Conservation (phyloP, 2,888 invertebrate genomes). For the Polylopha cassiicola region DNA sequence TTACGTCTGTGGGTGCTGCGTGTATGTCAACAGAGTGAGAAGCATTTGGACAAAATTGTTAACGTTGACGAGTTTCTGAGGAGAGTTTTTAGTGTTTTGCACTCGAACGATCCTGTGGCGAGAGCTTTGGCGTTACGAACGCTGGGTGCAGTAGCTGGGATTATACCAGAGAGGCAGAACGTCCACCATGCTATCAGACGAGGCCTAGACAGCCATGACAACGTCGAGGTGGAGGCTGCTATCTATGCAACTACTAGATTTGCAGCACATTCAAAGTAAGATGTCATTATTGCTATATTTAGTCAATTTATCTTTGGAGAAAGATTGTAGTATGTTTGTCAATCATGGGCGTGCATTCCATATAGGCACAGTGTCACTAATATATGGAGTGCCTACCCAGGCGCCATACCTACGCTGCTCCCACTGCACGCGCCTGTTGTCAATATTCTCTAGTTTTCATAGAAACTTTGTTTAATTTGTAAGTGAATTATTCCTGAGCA, state of each 20-base stretch:
- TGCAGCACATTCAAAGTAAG: constrained; percentile 94
- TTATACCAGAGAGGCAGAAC: constrained; percentile 95
- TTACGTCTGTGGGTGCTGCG: constrained; percentile 93
- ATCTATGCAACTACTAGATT: constrained; percentile 96
- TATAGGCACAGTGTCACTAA: no score
- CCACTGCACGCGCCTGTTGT: no score
- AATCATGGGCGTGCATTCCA: no score
- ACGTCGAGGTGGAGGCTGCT: constrained; percentile 96
- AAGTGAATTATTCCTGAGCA: no score
- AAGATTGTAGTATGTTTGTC: no score
- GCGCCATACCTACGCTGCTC: no score
- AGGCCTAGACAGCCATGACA: constrained; percentile 95
- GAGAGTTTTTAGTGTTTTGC: constrained; percentile 94
- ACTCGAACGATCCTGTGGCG: constrained; percentile 98
- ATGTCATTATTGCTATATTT: constrained; percentile 9
- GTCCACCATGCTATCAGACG: constrained; percentile 96
- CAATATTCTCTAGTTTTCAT: no score
- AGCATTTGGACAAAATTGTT: constrained; percentile 95
- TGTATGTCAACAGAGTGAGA: constrained; percentile 96
- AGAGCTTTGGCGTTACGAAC: constrained; percentile 93
- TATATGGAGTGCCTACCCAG: no score
- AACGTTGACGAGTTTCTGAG: constrained; percentile 94
- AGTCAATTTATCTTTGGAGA: no score
- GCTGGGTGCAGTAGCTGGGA: constrained; percentile 93
- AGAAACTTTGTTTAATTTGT: no score